These are phyloP conservation scores for Hylyphantes graminicola DNA, from an alignment of 1,140 invertebrate genomes.

Conservation along the genomic window DNA sequence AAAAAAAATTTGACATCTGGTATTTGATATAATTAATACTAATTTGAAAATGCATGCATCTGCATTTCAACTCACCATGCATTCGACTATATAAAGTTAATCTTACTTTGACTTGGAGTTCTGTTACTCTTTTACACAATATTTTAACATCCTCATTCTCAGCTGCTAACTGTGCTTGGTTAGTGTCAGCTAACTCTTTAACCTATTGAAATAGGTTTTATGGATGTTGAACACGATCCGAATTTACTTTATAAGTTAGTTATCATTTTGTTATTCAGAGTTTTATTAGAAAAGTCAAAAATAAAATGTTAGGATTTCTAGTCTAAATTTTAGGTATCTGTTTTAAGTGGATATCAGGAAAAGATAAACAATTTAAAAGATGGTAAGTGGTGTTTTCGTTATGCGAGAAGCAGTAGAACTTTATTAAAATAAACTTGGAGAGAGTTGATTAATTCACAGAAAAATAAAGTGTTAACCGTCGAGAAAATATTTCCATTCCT, in stretches of 20 bases:
- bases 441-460: background rate
- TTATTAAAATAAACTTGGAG: background rate
- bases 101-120: constrained; percentile 56
- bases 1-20: too few species aligned
- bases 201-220: constrained; percentile 6
- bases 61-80: too few species aligned
- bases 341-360: background rate
- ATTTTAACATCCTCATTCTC: constrained; percentile 59
- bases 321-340: too few species aligned
- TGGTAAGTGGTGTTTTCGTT: too few species aligned
- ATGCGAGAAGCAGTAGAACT: background rate
- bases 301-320: too few species aligned
- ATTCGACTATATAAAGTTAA: background rate
- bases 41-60: background rate
- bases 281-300: too few species aligned
- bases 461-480: too few species aligned
- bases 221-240: too few species aligned
- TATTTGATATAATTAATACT: background rate
- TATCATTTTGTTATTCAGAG: too few species aligned
- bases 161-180: constrained; percentile 48
- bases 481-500: too few species aligned
- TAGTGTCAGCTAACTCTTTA: constrained; percentile 47
- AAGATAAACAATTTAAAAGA: background rate
- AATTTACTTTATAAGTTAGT: too few species aligned
- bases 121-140: constrained; percentile 50